Conservation (phyloP, 2,888 invertebrate genomes). For the Noctua fimbriata region DNA sequence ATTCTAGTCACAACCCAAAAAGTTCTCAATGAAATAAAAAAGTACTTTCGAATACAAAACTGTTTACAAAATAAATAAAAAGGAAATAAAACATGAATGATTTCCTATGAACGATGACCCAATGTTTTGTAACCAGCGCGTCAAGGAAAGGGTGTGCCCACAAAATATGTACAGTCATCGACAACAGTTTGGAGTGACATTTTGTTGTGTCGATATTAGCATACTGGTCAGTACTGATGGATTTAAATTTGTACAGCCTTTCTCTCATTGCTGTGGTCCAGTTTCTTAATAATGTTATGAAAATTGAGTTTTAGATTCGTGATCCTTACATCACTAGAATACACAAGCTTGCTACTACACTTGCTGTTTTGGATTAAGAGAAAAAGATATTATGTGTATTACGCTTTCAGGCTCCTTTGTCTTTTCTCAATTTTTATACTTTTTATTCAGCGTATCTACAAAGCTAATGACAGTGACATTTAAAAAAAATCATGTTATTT, state of each 20-base stretch:
- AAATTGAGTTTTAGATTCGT: not conserved
- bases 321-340: not conserved
- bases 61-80: conserved; percentile 51
- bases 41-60: conserved; percentile 46
- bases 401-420: not conserved
- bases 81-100: conserved; percentile 59
- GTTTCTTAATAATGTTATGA: conserved; percentile 30
- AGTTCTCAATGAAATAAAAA: conserved; percentile 37
- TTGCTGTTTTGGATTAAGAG: not conserved
- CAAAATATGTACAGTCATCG: conserved; percentile 86
- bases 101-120: conserved; percentile 80
- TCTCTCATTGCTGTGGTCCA: conserved; percentile 72
- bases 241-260: conserved; percentile 83
- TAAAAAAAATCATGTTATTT: not conserved
- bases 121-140: conserved; percentile 74
- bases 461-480: not conserved
- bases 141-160: conserved; percentile 83
- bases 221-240: conserved; percentile 83
- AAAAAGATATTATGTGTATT: not conserved
- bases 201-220: conserved; percentile 83
- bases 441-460: not conserved
- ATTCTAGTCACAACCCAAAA: not conserved
- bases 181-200: conserved; percentile 83
- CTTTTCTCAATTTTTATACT: not conserved
- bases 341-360: not conserved